phyloP scores from a whole-genome alignment of 2,888 invertebrate genomes.

The Heptascelio sp. region DNA sequence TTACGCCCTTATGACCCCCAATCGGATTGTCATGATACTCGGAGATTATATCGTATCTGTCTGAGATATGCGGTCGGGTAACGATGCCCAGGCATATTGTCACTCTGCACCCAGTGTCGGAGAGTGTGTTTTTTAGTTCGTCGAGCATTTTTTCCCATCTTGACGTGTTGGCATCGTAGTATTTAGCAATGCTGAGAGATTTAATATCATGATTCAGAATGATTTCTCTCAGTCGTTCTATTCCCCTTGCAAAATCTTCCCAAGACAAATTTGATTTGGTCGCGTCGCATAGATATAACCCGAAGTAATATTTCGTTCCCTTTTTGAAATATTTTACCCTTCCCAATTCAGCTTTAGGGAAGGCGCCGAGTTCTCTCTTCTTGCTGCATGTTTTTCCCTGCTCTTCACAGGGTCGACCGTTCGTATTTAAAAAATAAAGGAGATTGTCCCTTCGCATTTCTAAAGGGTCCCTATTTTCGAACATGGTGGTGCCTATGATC shows the following conservation, averaged over 20 bases:
- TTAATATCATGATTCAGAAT: background rate
- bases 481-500: too few species aligned
- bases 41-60: background rate
- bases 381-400: background rate
- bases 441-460: background rate
- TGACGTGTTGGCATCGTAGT: background rate
- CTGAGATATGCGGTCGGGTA: background rate
- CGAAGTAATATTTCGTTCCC: background rate
- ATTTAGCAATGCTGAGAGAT: background rate
- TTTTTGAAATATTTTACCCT: background rate
- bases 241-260: background rate
- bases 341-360: background rate
- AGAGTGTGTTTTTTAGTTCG: too few species aligned
- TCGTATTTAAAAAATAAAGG: background rate
- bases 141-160: background rate
- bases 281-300: background rate
- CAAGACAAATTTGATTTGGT: too few species aligned
- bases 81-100: background rate
- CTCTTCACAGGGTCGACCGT: background rate
- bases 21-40: background rate
- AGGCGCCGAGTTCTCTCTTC: background rate
- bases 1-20: background rate
- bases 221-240: background rate
- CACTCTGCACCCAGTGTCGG: background rate
- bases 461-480: conserved; percentile 6